These are phyloP conservation scores for Mycalesis mineus DNA, from an alignment of 2,888 invertebrate genomes.

Conservation along the genomic window DNA sequence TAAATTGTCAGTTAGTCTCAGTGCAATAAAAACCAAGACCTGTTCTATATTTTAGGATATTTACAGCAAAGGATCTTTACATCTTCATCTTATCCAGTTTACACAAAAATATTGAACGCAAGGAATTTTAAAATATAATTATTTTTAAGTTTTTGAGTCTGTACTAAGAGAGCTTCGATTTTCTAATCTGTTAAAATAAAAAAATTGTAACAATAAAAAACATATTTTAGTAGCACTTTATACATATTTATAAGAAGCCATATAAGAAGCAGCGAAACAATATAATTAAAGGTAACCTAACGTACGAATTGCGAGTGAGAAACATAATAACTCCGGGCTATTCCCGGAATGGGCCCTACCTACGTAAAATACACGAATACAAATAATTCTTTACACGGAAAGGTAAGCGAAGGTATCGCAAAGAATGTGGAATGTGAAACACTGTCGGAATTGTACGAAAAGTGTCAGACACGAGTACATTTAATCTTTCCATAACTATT, in stretches of 20 bases:
- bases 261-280: neutral
- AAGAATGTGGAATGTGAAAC: slow-evolving; percentile 8
- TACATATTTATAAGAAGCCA: neutral
- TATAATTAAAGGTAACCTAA: neutral
- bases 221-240: neutral
- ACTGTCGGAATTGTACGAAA: neutral
- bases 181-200: neutral
- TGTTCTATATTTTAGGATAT: too few relatives aligned
- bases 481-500: too few relatives aligned
- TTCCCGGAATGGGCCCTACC: neutral
- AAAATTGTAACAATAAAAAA: neutral
- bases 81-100: too few relatives aligned
- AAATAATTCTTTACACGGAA: slow-evolving; percentile 5
- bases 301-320: neutral
- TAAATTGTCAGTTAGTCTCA: too few relatives aligned
- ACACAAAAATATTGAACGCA: too few relatives aligned
- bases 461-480: neutral
- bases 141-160: too few relatives aligned
- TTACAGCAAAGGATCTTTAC: too few relatives aligned
- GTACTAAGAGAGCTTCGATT: too few relatives aligned
- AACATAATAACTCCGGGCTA: neutral
- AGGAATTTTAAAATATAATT: too few relatives aligned
- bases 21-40: too few relatives aligned
- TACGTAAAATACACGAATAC: neutral
- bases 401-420: neutral